Evolutionary conservation across 2,113 vertebrate genomes (phyloP).

Genomic region (Ptyas mucosa): DNA sequence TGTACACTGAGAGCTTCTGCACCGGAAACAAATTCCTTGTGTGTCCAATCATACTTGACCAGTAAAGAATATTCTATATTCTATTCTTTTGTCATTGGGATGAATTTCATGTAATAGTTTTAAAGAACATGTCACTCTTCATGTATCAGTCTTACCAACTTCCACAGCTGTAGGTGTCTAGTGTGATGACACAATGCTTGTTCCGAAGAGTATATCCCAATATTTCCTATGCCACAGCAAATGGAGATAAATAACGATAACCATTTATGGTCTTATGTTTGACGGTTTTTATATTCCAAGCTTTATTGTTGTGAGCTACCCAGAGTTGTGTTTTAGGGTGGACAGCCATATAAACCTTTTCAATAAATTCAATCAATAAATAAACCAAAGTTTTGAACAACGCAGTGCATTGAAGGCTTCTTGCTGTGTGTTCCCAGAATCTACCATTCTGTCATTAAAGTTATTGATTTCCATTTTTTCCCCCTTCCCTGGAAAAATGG

Average conservation of each 20-base stretch:
- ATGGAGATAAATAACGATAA: slow-evolving; percentile 1
- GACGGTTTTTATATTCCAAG: background rate
- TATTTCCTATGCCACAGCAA: background rate
- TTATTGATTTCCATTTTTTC: background rate
- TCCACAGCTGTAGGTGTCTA: background rate
- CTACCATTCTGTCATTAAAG: background rate
- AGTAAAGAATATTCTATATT: no score
- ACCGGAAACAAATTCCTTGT: no score
- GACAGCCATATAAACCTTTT: background rate
- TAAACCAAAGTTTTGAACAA: background rate
- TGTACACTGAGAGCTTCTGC: no score
- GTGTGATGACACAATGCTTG: background rate
- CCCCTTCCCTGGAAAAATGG: background rate
- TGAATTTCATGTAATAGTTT: background rate
- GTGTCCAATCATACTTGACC: no score
- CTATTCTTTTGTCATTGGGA: background rate
- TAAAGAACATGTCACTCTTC: background rate
- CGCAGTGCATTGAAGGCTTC: background rate
- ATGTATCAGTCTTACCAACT: background rate
- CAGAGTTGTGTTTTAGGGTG: background rate
- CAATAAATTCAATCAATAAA: background rate
- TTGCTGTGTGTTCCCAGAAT: background rate
- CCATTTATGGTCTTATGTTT: background rate
- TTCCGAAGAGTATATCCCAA: background rate
- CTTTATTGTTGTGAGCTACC: background rate